A percentile compares a stretch with the other conserved stretches of the same genome.
Evolutionary conservation across 2,113 vertebrate species (phyloP).

Genomic region (Fregetta grallaria): DNA sequence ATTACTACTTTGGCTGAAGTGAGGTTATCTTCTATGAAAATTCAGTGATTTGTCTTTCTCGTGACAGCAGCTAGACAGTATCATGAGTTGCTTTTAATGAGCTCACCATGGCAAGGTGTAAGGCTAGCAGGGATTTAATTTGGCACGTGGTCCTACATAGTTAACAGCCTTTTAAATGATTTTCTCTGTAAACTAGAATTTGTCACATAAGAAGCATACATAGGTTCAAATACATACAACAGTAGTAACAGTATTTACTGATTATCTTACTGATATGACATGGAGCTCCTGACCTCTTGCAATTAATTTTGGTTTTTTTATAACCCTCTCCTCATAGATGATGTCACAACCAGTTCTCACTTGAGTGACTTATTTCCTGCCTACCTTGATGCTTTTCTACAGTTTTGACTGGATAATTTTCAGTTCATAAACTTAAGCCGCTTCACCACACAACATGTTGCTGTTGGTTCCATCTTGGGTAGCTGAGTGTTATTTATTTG

Average conservation of each 20-base stretch:
- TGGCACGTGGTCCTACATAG: not conserved
- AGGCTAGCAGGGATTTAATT: not conserved
- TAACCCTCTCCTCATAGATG: not conserved
- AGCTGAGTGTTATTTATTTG: not conserved
- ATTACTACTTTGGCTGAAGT: constrained; percentile 15
- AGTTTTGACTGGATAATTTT: not conserved
- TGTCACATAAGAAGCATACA: not conserved
- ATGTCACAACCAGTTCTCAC: not conserved
- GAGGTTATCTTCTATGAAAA: constrained; percentile 33
- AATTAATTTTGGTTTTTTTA: not conserved
- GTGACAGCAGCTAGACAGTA: constrained; percentile 23
- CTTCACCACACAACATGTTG: not conserved
- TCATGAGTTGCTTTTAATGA: constrained; percentile 43
- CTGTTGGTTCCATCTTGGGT: not conserved
- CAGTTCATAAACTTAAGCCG: not conserved
- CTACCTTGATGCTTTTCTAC: not conserved
- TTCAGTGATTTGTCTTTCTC: constrained; percentile 11
- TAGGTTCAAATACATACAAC: not conserved
- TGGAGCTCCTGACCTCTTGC: not conserved
- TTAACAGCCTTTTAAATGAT: not conserved
- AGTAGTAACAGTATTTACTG: not conserved
- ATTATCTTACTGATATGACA: not conserved
- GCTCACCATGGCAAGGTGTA: not conserved
- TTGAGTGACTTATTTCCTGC: not conserved
- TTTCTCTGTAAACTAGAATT: not conserved